Base-by-base conservation (phyloP, 2,113 vertebrate species). In the Saguinus imperator region DNA sequence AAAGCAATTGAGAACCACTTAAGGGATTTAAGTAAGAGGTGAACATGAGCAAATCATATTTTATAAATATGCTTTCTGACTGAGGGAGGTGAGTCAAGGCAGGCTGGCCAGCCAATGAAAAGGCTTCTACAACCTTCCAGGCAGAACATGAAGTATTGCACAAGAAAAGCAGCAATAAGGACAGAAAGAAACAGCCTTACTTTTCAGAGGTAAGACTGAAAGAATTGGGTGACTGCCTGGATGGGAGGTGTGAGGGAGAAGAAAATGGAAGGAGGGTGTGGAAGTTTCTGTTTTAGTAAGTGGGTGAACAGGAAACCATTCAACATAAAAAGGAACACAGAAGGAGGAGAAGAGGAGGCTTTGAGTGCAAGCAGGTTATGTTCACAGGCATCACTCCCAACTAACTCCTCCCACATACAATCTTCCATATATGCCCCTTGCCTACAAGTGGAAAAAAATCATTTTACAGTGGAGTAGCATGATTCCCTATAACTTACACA, bases 121-220 rank as follows among this genome's bases (percentile, higher is more conserved):
- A 68, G 81, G 27, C 72, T 43, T 29, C 32, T 5, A 11, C 3
- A 20, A 13, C 35, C 21, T 48, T 8, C 1, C 27, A 18, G 32
- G 45, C 13, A 32, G 37, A 79, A 11, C 3, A 3, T 0, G 2
- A 32, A 43, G 6, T 35, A 35, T 12, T 75, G 16, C 2, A 27
- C n/a, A 50, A 66, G 32, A 13, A 84, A 45, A 75, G 20, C 0
- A 27, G 16, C 37, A 14, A 35, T 7, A n/a, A 20, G 48, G 37
- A 43, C 2, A 37, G 32, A n/a, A 12, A 82, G 25, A 37, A 45
- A 37, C 8, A 48, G 61, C 18, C 50, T 82, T 43, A 57, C 14
- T 32, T 23, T 23, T 91, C 4, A 2, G 37, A 86, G 13, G 29
- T 29, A n/a, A 91, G 84, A 79, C 3, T 6, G 16, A 89, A 84